Conservation (phyloP, 2,113 vertebrate genomes). For the Elaphurus davidianus region DNA sequence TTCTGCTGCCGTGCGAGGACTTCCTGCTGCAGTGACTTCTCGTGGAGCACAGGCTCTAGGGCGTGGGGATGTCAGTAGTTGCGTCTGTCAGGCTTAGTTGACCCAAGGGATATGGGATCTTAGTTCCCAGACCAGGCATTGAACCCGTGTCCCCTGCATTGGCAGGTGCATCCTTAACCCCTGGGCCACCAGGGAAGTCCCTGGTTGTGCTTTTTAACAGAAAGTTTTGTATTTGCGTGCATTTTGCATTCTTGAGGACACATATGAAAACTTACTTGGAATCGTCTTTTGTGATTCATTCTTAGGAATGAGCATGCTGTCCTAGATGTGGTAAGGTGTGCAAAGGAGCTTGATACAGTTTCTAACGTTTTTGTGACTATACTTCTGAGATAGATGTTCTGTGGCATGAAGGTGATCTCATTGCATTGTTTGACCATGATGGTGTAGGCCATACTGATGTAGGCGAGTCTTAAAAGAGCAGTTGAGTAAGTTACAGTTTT, state of each 20-base stretch:
- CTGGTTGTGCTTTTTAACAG: neutral
- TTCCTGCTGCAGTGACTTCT: neutral
- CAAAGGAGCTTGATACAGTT: neutral
- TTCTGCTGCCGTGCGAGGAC: accelerated
- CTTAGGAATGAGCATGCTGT: neutral
- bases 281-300: neutral
- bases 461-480: neutral
- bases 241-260: neutral
- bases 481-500: neutral
- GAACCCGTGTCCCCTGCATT: neutral
- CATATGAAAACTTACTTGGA: neutral
- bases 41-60: neutral
- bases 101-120: neutral
- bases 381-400: neutral
- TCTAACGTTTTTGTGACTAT: neutral
- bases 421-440: neutral
- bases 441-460: neutral
- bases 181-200: neutral
- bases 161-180: neutral
- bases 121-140: neutral
- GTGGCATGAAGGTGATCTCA: neutral
- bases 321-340: neutral
- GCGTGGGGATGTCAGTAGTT: accelerated
- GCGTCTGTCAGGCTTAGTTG: neutral
- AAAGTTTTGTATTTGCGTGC: neutral